Evolutionary conservation across 2,888 invertebrate species (phyloP).

Genomic region (Cyrtodaria siliqua): DNA sequence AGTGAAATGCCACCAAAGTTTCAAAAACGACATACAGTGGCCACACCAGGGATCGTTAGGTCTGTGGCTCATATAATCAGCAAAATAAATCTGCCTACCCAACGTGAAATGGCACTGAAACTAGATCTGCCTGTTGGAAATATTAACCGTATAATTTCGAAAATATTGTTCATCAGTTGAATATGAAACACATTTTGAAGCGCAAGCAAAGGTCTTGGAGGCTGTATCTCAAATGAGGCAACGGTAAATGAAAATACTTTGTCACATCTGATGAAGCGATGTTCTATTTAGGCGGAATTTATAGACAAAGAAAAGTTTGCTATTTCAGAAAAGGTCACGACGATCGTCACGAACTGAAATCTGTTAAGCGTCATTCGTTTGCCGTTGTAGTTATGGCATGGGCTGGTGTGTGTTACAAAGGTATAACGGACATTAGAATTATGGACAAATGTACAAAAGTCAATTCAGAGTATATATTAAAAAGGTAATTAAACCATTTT

Average conservation of each 20-base stretch:
- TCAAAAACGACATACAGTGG: too few species aligned
- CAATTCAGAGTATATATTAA: not conserved
- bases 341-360: not conserved
- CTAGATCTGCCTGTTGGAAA: not conserved
- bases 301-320: not conserved
- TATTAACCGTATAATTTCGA: not conserved
- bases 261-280: constrained; percentile 7
- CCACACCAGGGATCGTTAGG: too few species aligned
- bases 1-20: too few species aligned
- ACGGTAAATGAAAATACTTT: not conserved
- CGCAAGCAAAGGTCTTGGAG: not conserved
- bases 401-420: constrained; percentile 12
- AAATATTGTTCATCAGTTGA: constrained; percentile 4
- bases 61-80: not conserved
- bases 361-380: not conserved
- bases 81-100: not conserved
- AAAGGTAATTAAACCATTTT: not conserved
- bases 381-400: constrained; percentile 9
- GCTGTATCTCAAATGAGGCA: not conserved
- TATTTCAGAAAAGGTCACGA: not conserved
- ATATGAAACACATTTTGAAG: not conserved
- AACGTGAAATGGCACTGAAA: not conserved
- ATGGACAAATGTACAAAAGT: constrained; percentile 6
- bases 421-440: constrained; percentile 3
- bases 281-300: constrained; percentile 7